Evolutionary conservation across 1,140 invertebrate genomes (phyloP).

Genomic region (Artemia franciscana): DNA sequence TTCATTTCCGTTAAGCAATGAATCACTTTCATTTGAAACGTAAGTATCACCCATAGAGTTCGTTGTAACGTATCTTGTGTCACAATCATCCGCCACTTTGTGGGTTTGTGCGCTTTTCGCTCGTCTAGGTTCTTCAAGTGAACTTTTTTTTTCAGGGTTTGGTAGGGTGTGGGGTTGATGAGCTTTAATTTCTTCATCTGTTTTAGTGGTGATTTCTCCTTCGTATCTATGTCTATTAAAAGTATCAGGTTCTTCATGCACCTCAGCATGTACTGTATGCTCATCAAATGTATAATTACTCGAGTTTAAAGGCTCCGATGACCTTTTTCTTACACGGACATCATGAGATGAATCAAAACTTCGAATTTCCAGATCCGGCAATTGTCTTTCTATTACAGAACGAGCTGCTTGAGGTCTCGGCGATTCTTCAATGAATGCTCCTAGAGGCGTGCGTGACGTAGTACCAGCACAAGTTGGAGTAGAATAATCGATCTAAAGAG

Average conservation of each 20-base stretch:
- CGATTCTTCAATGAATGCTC: no score
- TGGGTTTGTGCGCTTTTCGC: constrained; percentile 1
- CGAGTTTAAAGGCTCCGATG: no score
- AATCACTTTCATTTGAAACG: neutral
- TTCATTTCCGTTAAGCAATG: neutral
- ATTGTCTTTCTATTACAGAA: no score
- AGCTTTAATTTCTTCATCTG: neutral
- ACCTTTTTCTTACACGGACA: no score
- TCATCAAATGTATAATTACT: neutral
- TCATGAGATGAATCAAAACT: no score
- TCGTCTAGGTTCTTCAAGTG: neutral
- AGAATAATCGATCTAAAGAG: no score
- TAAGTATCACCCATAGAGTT: neutral
- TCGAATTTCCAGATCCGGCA: no score
- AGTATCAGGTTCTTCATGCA: neutral
- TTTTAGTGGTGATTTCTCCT: neutral
- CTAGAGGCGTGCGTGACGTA: no score
- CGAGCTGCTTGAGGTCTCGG: no score
- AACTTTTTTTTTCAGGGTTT: neutral
- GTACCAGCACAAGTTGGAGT: no score
- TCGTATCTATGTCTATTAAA: neutral
- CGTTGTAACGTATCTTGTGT: neutral
- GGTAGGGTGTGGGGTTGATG: constrained; percentile 2
- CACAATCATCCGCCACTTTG: neutral
- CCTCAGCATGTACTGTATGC: neutral